Base-by-base conservation (phyloP, 1,140 invertebrate species). In the Drosophila bipectinata region DNA sequence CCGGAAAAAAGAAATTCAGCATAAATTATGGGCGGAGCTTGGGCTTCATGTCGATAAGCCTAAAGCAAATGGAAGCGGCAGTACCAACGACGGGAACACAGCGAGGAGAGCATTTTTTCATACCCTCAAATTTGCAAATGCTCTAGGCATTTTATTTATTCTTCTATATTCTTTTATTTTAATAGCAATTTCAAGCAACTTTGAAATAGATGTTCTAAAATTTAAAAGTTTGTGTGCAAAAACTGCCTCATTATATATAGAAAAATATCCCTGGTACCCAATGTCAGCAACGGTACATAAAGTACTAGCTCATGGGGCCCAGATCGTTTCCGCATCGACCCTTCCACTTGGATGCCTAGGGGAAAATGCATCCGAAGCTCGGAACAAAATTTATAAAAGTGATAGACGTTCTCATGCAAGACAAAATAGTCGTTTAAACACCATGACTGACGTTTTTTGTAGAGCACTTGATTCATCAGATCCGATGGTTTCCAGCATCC, bases 221-320 rank as follows among this genome's bases (percentile, higher is more conserved):
- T 55, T 63, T 47, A 48, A 63, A 54, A 45, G 18, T 47, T 63
- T 63, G 28, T 63, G 60, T 12, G 24, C 21, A 34, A 63, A 53
- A 63, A 30, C 21, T 21, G 21, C 21, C 21, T 21, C 21, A 21
- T 21, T 21, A 53, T 53, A 53, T 54, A 45, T 41, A 30, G 7
- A 34, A 18, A 62, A 62, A 47, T 63, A 52, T 52, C 15, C 28
- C 28, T 30, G 28, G 28, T 30, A 30, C 28, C 5, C 28, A 30
- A 30, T 30, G 28, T 30, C 28, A 7, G 28, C 8, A 7, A 30
- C 28, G 5, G 59, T 62, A 39, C 59, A 60, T 53, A 62, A 54
- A 54, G 59, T 54, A 44, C 37, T 62, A 53, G 49, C 39, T 39
- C 47, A 61, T 51, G 28, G 28, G 28, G 28, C 28, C 21, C 41